Conservation (phyloP, 1,140 invertebrate species). For the Tyrophagus putrescentiae region DNA sequence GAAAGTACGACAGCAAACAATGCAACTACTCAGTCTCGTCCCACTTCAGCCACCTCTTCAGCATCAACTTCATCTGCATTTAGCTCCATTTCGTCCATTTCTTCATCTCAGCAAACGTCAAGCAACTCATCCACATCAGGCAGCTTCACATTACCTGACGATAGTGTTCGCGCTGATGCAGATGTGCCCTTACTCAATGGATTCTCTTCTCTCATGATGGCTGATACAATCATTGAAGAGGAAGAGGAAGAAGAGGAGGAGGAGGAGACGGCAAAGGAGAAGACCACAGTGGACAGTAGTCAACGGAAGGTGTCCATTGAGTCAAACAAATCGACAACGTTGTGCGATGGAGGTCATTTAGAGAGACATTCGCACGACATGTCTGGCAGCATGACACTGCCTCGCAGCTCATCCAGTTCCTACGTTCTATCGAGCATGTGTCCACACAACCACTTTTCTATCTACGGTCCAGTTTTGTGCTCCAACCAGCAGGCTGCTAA, state of each 20-base stretch:
- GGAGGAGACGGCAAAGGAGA: background rate
- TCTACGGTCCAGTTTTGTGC: slow-evolving; percentile 12
- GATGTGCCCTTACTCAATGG: background rate
- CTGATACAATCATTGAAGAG: slow-evolving; percentile 12
- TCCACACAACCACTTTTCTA: slow-evolving; percentile 11
- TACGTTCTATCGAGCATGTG: background rate
- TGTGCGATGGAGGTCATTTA: background rate
- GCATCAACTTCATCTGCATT: slow-evolving; percentile 3
- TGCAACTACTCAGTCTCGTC: background rate
- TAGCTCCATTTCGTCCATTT: slow-evolving; percentile 6
- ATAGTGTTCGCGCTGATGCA: background rate
- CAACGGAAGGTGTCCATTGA: background rate
- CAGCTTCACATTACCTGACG: background rate
- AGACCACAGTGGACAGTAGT: background rate
- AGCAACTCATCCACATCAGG: background rate
- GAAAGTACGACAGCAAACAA: background rate
- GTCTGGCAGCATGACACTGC: background rate
- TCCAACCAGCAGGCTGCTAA: background rate
- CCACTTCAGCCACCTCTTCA: background rate
- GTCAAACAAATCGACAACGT: background rate
- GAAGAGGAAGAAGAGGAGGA: background rate
- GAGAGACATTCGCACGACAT: background rate
- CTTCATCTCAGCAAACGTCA: background rate
- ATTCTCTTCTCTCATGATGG: background rate
- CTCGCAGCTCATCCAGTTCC: slow-evolving; percentile 10